Percentiles rank a stretch among this genome's conserved stretches.
phyloP scores from a whole-genome alignment of 2,888 invertebrate species.

The Elegia similella region DNA sequence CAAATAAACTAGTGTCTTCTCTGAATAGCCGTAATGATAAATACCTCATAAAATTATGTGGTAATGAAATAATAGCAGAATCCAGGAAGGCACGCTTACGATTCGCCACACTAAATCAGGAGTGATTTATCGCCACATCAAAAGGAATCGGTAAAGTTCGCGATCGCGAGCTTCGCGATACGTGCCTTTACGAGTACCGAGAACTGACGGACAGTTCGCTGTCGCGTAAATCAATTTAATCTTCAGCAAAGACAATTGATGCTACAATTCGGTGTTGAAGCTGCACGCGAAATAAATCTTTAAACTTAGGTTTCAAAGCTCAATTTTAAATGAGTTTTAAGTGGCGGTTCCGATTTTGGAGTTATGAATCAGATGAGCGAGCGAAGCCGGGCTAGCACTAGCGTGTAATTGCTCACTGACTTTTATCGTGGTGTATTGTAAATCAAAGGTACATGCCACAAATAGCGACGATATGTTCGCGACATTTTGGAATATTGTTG shows the following conservation, averaged over 20 bases:
- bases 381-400: conserved; percentile 38
- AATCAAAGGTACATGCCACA: conserved; percentile 27
- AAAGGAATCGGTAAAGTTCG: conserved; percentile 47
- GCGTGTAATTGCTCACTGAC: conserved; percentile 67
- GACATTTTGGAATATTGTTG: background rate
- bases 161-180: no score
- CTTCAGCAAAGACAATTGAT: conserved; percentile 69
- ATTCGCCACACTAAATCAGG: conserved; percentile 7
- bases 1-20: no score
- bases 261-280: conserved; percentile 32
- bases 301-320: conserved; percentile 23
- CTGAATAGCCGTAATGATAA: no score
- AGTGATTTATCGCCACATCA: conserved; percentile 63
- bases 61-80: background rate
- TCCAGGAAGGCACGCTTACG: conserved; percentile 4
- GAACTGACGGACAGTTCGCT: conserved; percentile 64
- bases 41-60: background rate
- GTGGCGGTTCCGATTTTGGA: conserved; percentile 31
- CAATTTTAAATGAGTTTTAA: conserved; percentile 23
- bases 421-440: conserved; percentile 43
- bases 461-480: conserved; percentile 14
- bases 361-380: conserved; percentile 60
- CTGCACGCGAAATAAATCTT: conserved; percentile 20
- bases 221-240: conserved; percentile 76
- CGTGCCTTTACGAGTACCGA: conserved; percentile 52